Conservation (phyloP, 2,888 invertebrate species). For the Alloscopus bannaensis region DNA sequence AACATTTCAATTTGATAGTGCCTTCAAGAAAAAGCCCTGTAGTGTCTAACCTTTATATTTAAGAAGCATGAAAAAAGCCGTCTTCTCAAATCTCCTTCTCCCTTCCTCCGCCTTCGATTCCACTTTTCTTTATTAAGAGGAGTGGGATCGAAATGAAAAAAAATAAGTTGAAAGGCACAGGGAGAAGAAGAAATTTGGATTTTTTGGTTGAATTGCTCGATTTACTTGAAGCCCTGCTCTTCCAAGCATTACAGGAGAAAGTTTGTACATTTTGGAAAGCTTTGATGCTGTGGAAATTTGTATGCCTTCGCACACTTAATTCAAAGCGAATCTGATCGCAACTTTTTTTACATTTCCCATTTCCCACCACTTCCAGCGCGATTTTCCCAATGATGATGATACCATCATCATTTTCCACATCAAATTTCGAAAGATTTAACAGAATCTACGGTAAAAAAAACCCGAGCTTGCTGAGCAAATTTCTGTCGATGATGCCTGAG, state of each 20-base stretch:
- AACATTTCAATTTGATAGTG: slow-evolving; percentile 14
- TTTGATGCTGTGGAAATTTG: neutral
- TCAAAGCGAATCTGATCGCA: no score
- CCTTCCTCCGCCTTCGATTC: neutral
- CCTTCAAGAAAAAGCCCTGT: slow-evolving; percentile 10
- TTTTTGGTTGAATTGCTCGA: neutral
- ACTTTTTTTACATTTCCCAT: no score
- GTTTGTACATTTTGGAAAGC: neutral
- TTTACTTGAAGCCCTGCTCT: neutral
- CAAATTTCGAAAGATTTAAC: slow-evolving; percentile 1
- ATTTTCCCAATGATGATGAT: neutral
- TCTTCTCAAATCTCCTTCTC: no score
- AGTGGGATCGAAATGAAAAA: no score
- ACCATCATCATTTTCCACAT: slow-evolving; percentile 13
- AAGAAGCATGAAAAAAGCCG: no score
- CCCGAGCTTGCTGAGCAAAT: no score
- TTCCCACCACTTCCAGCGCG: no score
- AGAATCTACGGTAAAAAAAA: no score
- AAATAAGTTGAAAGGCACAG: no score
- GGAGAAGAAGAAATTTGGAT: no score
- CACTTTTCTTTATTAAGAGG: neutral
- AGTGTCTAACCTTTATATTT: neutral
- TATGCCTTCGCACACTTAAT: no score
- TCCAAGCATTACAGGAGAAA: neutral
- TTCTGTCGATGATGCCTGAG: no score